Conservation (phyloP, 2,888 invertebrate species). For the Pelosia muscerda region DNA sequence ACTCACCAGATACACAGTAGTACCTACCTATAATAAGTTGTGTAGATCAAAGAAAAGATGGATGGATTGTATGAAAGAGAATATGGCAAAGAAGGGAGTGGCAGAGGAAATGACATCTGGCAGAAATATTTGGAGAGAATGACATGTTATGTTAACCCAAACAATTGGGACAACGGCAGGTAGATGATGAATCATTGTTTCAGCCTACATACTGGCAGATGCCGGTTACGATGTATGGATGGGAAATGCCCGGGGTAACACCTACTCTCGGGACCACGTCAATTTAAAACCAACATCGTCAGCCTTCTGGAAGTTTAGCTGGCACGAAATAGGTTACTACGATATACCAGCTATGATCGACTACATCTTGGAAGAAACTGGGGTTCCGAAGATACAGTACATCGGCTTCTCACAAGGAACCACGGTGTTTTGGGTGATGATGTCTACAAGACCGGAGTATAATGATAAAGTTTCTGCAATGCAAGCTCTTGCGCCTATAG, state of each 20-base stretch:
- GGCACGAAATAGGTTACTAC: conserved; percentile 91
- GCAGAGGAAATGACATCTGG: too few species aligned
- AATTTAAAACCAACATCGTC: conserved; percentile 67
- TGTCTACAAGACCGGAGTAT: conserved; percentile 85
- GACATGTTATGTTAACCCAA: too few species aligned
- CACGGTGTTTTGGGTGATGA: conserved; percentile 88
- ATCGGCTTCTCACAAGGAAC: conserved; percentile 92
- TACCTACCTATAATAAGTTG: too few species aligned
- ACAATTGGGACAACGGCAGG: too few species aligned
- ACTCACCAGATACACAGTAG: too few species aligned
- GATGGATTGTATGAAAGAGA: too few species aligned
- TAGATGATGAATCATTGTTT: too few species aligned
- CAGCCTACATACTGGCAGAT: conserved; percentile 90
- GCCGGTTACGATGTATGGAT: conserved; percentile 93
- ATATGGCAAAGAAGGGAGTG: too few species aligned
- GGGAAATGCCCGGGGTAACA: conserved; percentile 94
- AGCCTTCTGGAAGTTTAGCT: conserved; percentile 87
- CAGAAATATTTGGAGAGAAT: too few species aligned
- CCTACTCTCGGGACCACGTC: conserved; percentile 89
- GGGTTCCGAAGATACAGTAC: conserved; percentile 87
- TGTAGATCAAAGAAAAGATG: too few species aligned
- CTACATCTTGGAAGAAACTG: conserved; percentile 86
- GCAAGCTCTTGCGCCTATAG: conserved; percentile 88
- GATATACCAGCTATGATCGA: conserved; percentile 93
- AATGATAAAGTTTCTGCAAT: conserved; percentile 87